A percentile compares a stretch with the other conserved stretches of the same genome.
Conservation (phyloP, 2,113 vertebrate species). For the Sinocyclocheilus anshuiensis region DNA sequence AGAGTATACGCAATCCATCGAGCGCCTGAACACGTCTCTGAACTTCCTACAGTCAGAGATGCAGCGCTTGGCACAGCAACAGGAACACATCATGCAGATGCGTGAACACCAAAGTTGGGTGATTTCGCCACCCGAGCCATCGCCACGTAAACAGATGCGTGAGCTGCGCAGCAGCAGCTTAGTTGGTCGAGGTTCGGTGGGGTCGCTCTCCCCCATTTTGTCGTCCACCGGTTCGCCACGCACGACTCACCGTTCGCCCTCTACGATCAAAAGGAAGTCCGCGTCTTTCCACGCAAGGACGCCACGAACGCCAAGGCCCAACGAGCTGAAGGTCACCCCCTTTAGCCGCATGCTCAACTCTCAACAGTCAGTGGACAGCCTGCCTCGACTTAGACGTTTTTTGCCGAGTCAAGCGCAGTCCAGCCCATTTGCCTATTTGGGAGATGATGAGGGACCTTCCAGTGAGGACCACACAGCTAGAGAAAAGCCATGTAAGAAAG, state of each 20-base stretch:
- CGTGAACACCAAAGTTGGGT: conserved; percentile 92
- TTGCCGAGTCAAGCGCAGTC: conserved; percentile 88
- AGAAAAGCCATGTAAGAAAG: conserved; percentile 32
- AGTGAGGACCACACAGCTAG: conserved; percentile 45
- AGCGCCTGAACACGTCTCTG: conserved; percentile 91
- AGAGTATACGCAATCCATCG: conserved; percentile 94
- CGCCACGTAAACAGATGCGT: conserved; percentile 86
- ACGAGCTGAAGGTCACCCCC: conserved; percentile 88
- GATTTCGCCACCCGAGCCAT: conserved; percentile 87
- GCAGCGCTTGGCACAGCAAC: conserved; percentile 93
- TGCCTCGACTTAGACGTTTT: conserved; percentile 90
- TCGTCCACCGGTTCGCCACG: conserved; percentile 82
- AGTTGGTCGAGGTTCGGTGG: conserved; percentile 77
- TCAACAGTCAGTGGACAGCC: conserved; percentile 92
- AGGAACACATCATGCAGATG: conserved; percentile 95
- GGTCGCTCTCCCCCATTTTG: conserved; percentile 79
- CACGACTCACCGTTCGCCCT: conserved; percentile 81
- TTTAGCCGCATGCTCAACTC: conserved; percentile 92
- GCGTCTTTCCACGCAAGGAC: conserved; percentile 85
- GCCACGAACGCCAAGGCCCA: conserved; percentile 88
- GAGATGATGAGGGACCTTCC: conserved; percentile 75
- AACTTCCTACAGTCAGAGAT: conserved; percentile 94
- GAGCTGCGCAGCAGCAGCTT: conserved; percentile 83
- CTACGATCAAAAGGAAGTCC: conserved; percentile 82
- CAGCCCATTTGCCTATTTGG: conserved; percentile 88